phyloP scores from a whole-genome alignment of 2,888 invertebrate genomes.

The Buathra laborator region DNA sequence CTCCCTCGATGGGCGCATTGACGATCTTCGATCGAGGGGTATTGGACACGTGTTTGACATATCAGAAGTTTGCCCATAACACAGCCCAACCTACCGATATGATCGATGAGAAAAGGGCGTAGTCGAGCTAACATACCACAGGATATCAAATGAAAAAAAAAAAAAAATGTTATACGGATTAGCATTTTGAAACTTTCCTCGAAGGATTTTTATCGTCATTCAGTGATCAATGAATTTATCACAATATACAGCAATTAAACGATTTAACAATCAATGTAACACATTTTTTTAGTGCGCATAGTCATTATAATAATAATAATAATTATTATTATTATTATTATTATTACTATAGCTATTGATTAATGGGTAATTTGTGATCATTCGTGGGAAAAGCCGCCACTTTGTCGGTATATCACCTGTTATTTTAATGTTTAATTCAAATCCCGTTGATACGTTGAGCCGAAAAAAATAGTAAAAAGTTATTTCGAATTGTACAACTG shows the following conservation, averaged over 20 bases:
- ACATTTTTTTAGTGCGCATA: too few species aligned
- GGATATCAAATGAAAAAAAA: conserved; percentile 37
- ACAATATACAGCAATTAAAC: too few species aligned
- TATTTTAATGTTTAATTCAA: not conserved
- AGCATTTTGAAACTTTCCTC: not conserved
- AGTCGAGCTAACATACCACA: conserved; percentile 35
- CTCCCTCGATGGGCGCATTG: not conserved
- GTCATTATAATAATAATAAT: too few species aligned
- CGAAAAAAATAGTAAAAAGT: not conserved
- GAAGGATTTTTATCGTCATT: not conserved
- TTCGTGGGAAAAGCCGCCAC: too few species aligned
- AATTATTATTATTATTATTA: not conserved
- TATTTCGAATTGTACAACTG: not conserved
- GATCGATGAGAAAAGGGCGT: conserved; percentile 62
- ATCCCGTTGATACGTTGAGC: not conserved
- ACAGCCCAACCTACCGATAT: conserved; percentile 33
- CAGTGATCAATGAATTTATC: too few species aligned
- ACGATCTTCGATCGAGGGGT: conserved; percentile 15
- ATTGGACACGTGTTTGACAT: conserved; percentile 48
- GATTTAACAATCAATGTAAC: too few species aligned
- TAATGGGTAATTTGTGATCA: too few species aligned
- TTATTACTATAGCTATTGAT: too few species aligned
- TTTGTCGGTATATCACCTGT: too few species aligned
- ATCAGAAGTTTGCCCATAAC: conserved; percentile 29
- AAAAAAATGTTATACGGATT: not conserved